Conservation (phyloP, 2,113 vertebrate genomes). For the Ictidomys tridecemlineatus region DNA sequence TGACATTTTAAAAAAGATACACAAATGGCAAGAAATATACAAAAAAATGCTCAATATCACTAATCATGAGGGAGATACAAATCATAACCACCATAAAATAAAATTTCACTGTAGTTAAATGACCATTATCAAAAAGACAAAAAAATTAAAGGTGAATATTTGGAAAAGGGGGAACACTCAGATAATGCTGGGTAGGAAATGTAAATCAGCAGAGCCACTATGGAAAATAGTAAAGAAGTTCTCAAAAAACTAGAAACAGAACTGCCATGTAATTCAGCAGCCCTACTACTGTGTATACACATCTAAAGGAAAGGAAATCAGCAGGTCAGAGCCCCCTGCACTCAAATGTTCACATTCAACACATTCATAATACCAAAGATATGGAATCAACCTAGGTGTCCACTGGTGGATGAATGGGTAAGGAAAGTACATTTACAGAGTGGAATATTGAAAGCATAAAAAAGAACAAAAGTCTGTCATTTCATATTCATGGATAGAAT, state of each 20-base stretch:
- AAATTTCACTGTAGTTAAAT: not conserved
- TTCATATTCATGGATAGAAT: not conserved
- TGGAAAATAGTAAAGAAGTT: not conserved
- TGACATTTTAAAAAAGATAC: not conserved
- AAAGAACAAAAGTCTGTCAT: not conserved
- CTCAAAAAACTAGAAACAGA: not conserved
- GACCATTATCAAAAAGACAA: not conserved
- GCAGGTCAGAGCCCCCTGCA: not conserved
- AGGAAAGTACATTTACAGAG: not conserved
- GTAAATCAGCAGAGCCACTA: not conserved
- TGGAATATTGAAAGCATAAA: not conserved
- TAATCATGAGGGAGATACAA: not conserved
- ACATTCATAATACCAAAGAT: not conserved
- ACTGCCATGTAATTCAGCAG: not conserved
- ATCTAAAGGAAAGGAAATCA: not conserved
- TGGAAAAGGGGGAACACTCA: not conserved
- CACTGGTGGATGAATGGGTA: not conserved
- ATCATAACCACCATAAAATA: not conserved
- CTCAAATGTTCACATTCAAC: not conserved
- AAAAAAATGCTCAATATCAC: not conserved
- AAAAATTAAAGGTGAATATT: not conserved
- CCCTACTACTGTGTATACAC: not conserved
- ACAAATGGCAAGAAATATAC: not conserved
- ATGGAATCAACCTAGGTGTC: not conserved
- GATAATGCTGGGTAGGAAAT: not conserved